These are phyloP conservation scores for Phainopepla nitens DNA, from an alignment of 2,113 vertebrate genomes.

Conservation along the genomic window DNA sequence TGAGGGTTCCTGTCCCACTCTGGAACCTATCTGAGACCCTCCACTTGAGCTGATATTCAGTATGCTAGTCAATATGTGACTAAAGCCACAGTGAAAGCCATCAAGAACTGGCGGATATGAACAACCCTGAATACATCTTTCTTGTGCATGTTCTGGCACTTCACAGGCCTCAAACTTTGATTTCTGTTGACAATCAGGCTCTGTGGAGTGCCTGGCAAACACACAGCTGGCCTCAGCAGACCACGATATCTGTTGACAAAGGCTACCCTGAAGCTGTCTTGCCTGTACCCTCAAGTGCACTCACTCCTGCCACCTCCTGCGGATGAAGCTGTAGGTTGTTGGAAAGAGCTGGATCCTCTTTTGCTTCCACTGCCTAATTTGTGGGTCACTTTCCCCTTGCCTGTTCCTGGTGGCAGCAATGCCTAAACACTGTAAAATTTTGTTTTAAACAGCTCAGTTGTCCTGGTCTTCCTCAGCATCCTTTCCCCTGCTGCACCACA, in stretches of 20 bases:
- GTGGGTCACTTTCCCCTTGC: background rate
- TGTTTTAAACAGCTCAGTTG: background rate
- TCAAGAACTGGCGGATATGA: background rate
- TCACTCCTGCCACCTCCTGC: background rate
- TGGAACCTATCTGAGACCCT: background rate
- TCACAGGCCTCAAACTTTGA: background rate
- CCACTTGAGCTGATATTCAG: background rate
- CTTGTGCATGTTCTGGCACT: background rate
- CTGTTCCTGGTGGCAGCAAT: background rate
- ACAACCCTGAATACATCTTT: background rate
- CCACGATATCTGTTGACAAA: background rate
- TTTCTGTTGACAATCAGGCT: background rate
- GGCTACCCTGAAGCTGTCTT: background rate
- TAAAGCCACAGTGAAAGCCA: background rate
- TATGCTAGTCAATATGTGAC: background rate
- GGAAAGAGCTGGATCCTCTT: background rate
- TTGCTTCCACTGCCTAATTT: background rate
- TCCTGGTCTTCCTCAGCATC: background rate
- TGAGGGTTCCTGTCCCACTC: background rate
- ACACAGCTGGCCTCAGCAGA: background rate
- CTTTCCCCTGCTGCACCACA: fast-evolving
- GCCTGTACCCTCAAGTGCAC: background rate
- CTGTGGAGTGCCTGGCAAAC: background rate
- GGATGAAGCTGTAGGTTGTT: background rate
- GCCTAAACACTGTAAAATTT: background rate